Conservation (phyloP, 1,140 invertebrate species). For the Scaptomyza montana region DNA sequence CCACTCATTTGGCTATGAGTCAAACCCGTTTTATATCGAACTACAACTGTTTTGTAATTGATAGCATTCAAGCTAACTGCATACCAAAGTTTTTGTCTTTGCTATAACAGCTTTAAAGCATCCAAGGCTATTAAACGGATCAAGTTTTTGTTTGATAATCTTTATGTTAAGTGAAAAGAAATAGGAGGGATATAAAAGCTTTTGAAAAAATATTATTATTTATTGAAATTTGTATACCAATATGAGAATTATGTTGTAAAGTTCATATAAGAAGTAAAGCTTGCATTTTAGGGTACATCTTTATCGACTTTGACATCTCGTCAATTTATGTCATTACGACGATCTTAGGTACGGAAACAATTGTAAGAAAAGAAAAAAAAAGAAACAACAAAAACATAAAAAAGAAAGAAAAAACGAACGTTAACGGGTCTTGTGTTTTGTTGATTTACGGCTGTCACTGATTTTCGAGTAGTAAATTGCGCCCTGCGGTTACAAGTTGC, state of each 20-base stretch:
- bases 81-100: background rate
- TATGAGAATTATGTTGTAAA: background rate
- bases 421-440: constrained; percentile 17
- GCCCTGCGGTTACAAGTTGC: constrained; percentile 27
- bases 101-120: background rate
- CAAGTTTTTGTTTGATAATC: too few relatives aligned
- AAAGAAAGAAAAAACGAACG: background rate
- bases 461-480: constrained; percentile 39
- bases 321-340: constrained; percentile 9
- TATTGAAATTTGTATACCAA: too few relatives aligned
- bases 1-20: background rate
- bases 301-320: background rate
- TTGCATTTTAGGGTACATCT: background rate
- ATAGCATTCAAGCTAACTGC: background rate
- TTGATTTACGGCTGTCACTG: constrained; percentile 44
- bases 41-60: constrained; percentile 6
- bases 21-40: constrained; percentile 8
- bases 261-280: background rate
- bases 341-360: background rate
- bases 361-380: background rate
- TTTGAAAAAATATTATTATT: too few relatives aligned
- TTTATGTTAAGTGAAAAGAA: too few relatives aligned
- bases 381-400: background rate
- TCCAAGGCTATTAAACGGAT: too few relatives aligned
- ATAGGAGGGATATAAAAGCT: too few relatives aligned